Evolutionary conservation across 2,888 invertebrate species (phyloP), one percentile per base, ranked within the genome.

Genomic region (Chymomyza fuscimana): DNA sequence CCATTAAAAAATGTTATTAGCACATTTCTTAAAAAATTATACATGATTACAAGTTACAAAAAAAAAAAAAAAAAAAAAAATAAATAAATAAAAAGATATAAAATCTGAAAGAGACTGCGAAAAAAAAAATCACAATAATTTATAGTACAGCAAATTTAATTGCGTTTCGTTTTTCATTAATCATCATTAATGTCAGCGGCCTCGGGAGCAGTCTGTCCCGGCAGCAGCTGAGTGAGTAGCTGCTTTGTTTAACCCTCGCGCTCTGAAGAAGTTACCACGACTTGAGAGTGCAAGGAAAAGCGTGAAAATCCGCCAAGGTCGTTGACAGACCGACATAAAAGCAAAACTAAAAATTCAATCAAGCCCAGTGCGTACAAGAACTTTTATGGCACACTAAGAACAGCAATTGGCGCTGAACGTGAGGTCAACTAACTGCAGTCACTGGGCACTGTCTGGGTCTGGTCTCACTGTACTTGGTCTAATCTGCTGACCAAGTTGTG

Each of bases 401-500:
- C 22, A 4, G 59, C 29, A n/a, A 25, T 46, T 25, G 46, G 46
- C 40, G 29, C 29, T 56, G 65, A 65, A 88, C 89, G 83, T 83
- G 89, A 83, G 83, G 87, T 83, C 89, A 88, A 56, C 40, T 46
- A 46, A 46, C 40, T 46, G 40, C 40, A 19, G 52, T 19, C 54
- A n/a, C 22, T 54, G 16, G 7, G 22, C 29, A 22, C 16, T 15
- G 29, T 32, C 16, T 36, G 22, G 16, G 16, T 7, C 32, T 32
- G 25, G 25, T 4, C 32, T 16, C 60, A 54, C 52, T 54, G 40
- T 46, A 36, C 52, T 73, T 82, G 88, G 87, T 86, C 83, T 87
- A 87, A 89, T 87, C 83, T 87, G 72, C 79, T 87, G 89, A 85
- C 84, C 89, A 85, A 85, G 81, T 88, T 85, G 89, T 87, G 85